Conservation (phyloP, 1,140 invertebrate genomes). For the Octopus sinensis region DNA sequence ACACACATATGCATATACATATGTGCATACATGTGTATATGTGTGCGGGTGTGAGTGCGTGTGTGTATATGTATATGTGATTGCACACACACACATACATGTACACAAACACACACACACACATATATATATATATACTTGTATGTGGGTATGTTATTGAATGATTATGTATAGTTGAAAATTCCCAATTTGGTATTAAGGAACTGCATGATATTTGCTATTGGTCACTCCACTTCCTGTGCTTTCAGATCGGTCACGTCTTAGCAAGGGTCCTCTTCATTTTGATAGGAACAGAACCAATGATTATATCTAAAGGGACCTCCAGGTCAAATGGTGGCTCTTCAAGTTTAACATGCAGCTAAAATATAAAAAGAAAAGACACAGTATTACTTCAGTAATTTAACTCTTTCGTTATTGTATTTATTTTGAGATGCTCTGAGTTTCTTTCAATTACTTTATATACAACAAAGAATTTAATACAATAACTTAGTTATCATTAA, state of each 20-base stretch:
- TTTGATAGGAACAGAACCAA: constrained; percentile 42
- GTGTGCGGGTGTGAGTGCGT: background rate
- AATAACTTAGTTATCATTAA: too few relatives aligned
- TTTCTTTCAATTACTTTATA: too few relatives aligned
- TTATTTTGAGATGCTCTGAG: too few relatives aligned
- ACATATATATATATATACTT: constrained; percentile 7
- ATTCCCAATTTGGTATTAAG: background rate
- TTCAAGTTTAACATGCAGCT: constrained; percentile 44
- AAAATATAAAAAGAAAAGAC: constrained; percentile 16
- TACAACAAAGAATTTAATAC: too few relatives aligned
- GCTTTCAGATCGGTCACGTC: background rate
- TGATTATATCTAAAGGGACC: constrained; percentile 43
- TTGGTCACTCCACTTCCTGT: background rate
- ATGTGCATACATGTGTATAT: background rate
- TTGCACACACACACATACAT: background rate
- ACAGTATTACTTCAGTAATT: too few relatives aligned
- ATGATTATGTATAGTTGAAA: background rate
- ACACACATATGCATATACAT: background rate
- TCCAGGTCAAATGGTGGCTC: constrained; percentile 46
- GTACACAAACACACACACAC: background rate
- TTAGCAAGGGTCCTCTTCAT: background rate
- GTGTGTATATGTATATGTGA: background rate
- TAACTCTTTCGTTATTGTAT: too few relatives aligned
- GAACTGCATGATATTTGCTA: background rate
- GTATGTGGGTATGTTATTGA: background rate